Evolutionary conservation across 2,113 vertebrate genomes (phyloP).

Genomic region (Oreotrochilus melanogaster): DNA sequence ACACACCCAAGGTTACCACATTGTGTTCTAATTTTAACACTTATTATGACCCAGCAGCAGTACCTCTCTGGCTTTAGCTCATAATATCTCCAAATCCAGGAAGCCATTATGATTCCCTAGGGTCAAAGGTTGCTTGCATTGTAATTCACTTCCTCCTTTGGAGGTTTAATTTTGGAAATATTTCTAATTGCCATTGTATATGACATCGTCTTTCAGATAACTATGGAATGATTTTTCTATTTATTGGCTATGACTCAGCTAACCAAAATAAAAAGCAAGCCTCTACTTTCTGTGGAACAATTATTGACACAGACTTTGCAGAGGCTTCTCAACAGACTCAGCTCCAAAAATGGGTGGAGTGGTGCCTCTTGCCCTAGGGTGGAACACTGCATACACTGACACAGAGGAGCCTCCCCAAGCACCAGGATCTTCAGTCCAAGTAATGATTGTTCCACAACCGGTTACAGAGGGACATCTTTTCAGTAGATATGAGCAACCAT

Average conservation of each 20-base stretch:
- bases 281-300: constrained; percentile 62
- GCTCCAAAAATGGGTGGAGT: constrained; percentile 20
- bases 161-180: constrained; percentile 84
- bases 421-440: not conserved
- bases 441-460: not conserved
- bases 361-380: not conserved
- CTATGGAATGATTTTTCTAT: constrained; percentile 74
- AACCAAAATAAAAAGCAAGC: constrained; percentile 30
- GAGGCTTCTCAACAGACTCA: not conserved
- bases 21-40: constrained; percentile 96
- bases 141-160: constrained; percentile 91
- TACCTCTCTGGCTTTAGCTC: constrained; percentile 73
- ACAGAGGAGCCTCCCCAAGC: not conserved
- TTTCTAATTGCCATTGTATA: constrained; percentile 77
- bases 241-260: constrained; percentile 60
- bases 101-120: constrained; percentile 82
- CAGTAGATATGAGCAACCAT: not conserved
- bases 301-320: not conserved
- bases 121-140: constrained; percentile 96
- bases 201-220: constrained; percentile 75
- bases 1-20: constrained; percentile 81
- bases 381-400: not conserved
- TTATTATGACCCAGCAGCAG: constrained; percentile 59
- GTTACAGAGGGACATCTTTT: not conserved
- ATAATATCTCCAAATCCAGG: constrained; percentile 81